Conservation (phyloP, 1,140 invertebrate species). For the Drosophila tristis region DNA sequence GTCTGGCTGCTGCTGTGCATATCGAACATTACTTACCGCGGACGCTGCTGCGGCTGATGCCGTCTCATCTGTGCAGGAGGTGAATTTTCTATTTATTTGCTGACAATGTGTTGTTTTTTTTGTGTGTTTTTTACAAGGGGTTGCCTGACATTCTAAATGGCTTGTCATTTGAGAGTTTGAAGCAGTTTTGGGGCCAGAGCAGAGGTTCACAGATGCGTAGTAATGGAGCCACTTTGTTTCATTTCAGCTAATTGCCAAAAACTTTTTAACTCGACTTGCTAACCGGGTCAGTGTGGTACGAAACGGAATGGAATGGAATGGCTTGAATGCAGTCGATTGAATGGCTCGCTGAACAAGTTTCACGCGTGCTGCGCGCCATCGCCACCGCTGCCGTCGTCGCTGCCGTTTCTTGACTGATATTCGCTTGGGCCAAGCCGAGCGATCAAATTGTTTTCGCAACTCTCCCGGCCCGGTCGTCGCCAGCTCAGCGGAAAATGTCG, state of each 20-base stretch:
- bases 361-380: background rate
- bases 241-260: slow-evolving; percentile 20
- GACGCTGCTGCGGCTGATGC: slow-evolving; percentile 13
- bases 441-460: slow-evolving; percentile 30
- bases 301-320: slow-evolving; percentile 11
- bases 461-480: slow-evolving; percentile 24
- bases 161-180: slow-evolving; percentile 13
- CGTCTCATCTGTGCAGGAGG: slow-evolving; percentile 59
- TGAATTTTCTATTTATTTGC: slow-evolving; percentile 57
- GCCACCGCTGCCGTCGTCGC: slow-evolving; percentile 5
- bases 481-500: slow-evolving; percentile 25
- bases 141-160: slow-evolving; percentile 9
- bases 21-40: slow-evolving; percentile 49
- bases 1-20: slow-evolving; percentile 11
- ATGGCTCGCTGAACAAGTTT: too few species aligned
- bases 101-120: slow-evolving; percentile 22
- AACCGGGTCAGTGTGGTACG: slow-evolving; percentile 12
- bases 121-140: background rate
- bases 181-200: slow-evolving; percentile 1
- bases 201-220: background rate
- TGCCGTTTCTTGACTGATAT: background rate
- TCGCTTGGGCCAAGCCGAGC: background rate
- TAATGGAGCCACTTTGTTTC: background rate
- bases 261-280: too few species aligned
- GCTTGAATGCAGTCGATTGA: background rate